A percentile compares a stretch with the other conserved stretches of the same genome.
phyloP scores from a whole-genome alignment of 2,113 vertebrate species.

The Actenoides hombroni region DNA sequence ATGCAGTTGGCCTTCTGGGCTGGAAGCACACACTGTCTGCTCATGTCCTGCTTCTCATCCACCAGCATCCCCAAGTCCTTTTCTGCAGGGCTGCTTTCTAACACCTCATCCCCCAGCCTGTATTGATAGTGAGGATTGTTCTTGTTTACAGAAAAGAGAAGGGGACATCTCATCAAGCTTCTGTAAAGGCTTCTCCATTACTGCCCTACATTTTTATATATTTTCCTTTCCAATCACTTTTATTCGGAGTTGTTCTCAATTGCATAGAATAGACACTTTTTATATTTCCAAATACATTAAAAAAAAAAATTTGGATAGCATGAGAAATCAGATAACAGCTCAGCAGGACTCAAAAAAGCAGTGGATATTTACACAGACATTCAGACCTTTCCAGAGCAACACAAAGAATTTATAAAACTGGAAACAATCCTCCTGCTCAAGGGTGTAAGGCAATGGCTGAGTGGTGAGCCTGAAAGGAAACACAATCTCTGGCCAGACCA shows the following conservation, averaged over 20 bases:
- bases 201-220: not conserved
- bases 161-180: not conserved
- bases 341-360: not conserved
- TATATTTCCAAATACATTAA: not conserved
- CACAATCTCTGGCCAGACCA: fast-evolving
- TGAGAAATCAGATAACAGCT: not conserved
- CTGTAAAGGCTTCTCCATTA: not conserved
- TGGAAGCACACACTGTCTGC: no score
- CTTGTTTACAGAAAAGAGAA: not conserved
- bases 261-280: not conserved
- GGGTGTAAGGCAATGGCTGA: not conserved
- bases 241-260: not conserved
- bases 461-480: not conserved
- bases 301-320: not conserved
- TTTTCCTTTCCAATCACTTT: not conserved
- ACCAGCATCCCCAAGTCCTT: no score
- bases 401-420: not conserved
- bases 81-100: no score
- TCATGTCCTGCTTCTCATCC: no score
- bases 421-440: not conserved
- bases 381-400: not conserved
- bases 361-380: not conserved
- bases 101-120: no score
- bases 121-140: not conserved
- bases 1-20: no score